Evolutionary conservation across 1,140 invertebrate species (phyloP).

Genomic region (Macrosteles quadrilineatus): DNA sequence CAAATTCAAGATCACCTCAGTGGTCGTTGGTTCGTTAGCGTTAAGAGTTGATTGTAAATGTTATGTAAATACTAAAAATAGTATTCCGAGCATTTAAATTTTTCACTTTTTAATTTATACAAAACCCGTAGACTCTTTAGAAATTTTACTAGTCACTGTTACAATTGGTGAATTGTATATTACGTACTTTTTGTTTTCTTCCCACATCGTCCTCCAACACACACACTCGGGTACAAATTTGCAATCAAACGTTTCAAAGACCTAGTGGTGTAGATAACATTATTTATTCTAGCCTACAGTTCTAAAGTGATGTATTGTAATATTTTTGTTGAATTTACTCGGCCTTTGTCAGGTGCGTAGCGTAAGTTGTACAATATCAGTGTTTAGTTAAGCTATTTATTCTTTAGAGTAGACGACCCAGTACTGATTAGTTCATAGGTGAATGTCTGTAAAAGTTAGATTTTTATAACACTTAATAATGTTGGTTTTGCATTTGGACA

Average conservation of each 20-base stretch:
- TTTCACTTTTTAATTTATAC: too few relatives aligned
- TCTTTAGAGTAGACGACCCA: conserved; percentile 15
- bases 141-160: too few relatives aligned
- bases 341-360: not conserved
- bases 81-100: too few relatives aligned
- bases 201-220: too few relatives aligned
- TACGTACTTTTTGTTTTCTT: too few relatives aligned
- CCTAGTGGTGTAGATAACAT: conserved; percentile 4
- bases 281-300: conserved; percentile 2
- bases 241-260: not conserved
- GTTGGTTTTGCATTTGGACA: conserved; percentile 23
- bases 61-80: not conserved
- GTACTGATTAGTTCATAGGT: conserved; percentile 25
- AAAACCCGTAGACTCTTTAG: too few relatives aligned
- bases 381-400: conserved; percentile 27
- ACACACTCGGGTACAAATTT: not conserved
- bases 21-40: conserved; percentile 4
- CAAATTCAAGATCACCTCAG: conserved; percentile 4
- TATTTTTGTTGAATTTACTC: conserved; percentile 16
- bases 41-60: not conserved
- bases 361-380: conserved; percentile 6
- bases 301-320: not conserved
- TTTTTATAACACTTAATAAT: conserved; percentile 17
- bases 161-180: too few relatives aligned
- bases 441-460: conserved; percentile 22